Conservation (phyloP, 2,113 vertebrate species). For the Felis catus region DNA sequence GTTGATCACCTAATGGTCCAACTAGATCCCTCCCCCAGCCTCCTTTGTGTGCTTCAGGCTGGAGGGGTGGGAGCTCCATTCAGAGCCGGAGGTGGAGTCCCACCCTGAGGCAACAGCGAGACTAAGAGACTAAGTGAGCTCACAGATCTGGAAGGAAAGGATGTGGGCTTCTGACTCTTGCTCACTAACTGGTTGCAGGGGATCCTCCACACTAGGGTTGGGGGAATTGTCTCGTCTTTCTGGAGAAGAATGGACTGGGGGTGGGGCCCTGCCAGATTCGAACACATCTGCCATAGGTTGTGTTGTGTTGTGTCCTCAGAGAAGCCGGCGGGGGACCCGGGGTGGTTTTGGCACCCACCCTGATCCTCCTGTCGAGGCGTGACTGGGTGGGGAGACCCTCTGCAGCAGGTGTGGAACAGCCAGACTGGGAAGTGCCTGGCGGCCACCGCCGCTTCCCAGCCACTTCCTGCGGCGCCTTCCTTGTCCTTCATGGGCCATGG, state of each 20-base stretch:
- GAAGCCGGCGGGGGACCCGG: neutral
- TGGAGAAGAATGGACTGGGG: neutral
- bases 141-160: no score
- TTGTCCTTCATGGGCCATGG: neutral
- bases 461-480: no score
- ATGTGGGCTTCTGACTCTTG: neutral
- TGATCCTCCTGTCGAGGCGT: rapidly evolving
- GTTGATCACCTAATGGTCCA: neutral
- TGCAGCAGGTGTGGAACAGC: no score
- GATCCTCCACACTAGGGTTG: neutral
- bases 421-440: neutral
- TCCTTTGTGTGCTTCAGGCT: neutral
- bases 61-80: rapidly evolving
- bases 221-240: neutral
- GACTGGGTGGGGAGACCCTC: no score
- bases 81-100: neutral
- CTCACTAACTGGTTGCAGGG: neutral
- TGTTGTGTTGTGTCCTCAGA: neutral
- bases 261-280: neutral
- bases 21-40: neutral
- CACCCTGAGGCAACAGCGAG: no score
- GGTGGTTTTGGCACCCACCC: neutral
- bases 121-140: neutral
- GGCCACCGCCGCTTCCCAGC: neutral
- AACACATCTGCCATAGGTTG: rapidly evolving